Base-by-base conservation (phyloP, 2,113 vertebrate species). In the Lampris incognitus region DNA sequence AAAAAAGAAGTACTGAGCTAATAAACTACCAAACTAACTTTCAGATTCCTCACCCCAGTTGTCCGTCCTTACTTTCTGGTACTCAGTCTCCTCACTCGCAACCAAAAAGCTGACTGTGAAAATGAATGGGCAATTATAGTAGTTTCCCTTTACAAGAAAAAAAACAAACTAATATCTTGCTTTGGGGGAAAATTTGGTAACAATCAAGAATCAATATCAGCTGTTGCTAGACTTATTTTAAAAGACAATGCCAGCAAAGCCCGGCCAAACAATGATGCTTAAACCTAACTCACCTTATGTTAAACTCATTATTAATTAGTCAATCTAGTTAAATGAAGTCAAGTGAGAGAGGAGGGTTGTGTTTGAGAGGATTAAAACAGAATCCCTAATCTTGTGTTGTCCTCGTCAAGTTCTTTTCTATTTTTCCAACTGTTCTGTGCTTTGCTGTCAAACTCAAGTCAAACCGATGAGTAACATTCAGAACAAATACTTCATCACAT, bases 281-380 rank as follows among this genome's bases (percentile, higher is more conserved):
- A 11, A 55, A 24, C 11, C 2, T 4, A 46, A 55, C 9, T 3
- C 13, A 7, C 50, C 42, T n/a, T 38, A 57, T 46, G 9, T 13
- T 24, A 24, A 24, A 24, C 24, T 24, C 24, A 24, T 24, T 24
- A 24, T 52, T 52, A 10, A 10, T 54, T 36, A 9, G n/a, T 38
- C 50, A 6, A 66, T 68, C 49, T 40, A 46, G 46, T 6, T 46
- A 46, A 46, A 7, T 46, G 0, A 38, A 39, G 51, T 69, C 50
- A 37, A 40, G 40, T 41, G 49, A 61, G 37, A 48, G 39, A 66
- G 66, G 41, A 74, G 67, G 57, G 76, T 70, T 60, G 72, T 24
- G 58, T 68, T 48, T 78, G 66, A 78, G 38, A 0, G 36, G 7
- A 3, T 7, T 48, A 9, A 57, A 55, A 66, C 8, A 24, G 1